Conservation (phyloP, 1,140 invertebrate species). For the Latrodectus geometricus region DNA sequence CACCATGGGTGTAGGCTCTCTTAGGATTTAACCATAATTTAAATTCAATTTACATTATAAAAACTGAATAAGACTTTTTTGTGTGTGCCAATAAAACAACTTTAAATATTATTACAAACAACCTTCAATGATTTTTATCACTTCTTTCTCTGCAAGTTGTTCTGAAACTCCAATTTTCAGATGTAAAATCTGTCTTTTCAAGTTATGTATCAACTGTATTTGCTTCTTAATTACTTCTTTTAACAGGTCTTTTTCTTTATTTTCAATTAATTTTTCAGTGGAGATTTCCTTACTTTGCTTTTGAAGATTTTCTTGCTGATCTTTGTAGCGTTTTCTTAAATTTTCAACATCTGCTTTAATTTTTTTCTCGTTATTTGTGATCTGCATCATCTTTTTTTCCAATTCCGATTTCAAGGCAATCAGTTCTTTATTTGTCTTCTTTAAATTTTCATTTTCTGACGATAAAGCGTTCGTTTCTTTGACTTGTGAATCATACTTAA, state of each 20-base stretch:
- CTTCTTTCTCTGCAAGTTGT: slow-evolving; percentile 16
- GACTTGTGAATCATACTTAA: neutral
- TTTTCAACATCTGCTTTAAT: neutral
- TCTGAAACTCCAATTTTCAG: slow-evolving; percentile 5
- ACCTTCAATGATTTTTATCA: slow-evolving; percentile 16
- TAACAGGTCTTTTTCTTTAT: slow-evolving; percentile 10
- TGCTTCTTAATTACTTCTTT: slow-evolving; percentile 23
- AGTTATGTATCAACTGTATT: slow-evolving; percentile 29
- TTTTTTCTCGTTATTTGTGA: neutral
- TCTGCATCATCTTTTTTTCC: slow-evolving; percentile 1
- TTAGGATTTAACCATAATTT: too few relatives aligned
- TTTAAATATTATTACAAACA: neutral
- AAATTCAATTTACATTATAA: too few relatives aligned
- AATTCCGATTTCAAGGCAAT: neutral
- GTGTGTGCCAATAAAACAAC: too few relatives aligned
- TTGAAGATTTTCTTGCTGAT: neutral
- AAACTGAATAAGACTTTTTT: too few relatives aligned
- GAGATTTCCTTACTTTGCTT: slow-evolving; percentile 3
- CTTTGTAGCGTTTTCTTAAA: neutral
- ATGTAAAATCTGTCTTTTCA: slow-evolving; percentile 36
- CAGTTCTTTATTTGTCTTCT: neutral
- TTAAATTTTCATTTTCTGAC: neutral
- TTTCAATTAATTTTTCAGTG: neutral
- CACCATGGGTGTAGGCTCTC: too few relatives aligned
- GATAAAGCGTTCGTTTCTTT: neutral